These are phyloP conservation scores for Dysmachus trigonus DNA, from an alignment of 2,888 invertebrate genomes.

Conservation along the genomic window DNA sequence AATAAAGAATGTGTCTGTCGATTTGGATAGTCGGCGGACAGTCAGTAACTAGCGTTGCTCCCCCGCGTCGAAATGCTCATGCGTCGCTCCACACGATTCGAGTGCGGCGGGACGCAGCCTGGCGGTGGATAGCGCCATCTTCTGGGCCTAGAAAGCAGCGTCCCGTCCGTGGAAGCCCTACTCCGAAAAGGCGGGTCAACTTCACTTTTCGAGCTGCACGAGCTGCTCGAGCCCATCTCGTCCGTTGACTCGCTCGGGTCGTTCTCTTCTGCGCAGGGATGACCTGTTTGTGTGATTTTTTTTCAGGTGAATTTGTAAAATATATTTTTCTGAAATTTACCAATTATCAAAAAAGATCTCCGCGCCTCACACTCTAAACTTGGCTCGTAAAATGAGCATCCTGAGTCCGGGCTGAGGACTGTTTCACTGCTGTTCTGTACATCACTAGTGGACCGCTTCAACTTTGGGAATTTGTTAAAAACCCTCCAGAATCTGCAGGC, in stretches of 20 bases:
- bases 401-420: conserved; percentile 67
- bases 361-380: conserved; percentile 55
- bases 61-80: conserved; percentile 80
- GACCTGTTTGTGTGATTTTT: conserved; percentile 58
- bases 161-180: conserved; percentile 79
- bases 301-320: conserved; percentile 32
- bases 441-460: conserved; percentile 70
- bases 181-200: conserved; percentile 72
- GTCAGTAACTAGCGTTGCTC: conserved; percentile 63
- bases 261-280: conserved; percentile 70
- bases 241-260: conserved; percentile 72
- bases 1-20: conserved; percentile 23
- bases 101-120: conserved; percentile 63
- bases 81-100: conserved; percentile 70
- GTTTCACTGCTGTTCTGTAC: conserved; percentile 65
- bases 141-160: conserved; percentile 69
- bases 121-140: conserved; percentile 69
- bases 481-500: conserved; percentile 79
- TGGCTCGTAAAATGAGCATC: conserved; percentile 64
- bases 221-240: conserved; percentile 60
- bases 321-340: conserved; percentile 48
- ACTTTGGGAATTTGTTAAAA: conserved; percentile 74
- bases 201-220: conserved; percentile 64
- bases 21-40: neutral
- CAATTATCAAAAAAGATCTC: conserved; percentile 61